phyloP scores from a whole-genome alignment of 2,113 vertebrate species.

The Clinocottus analis region DNA sequence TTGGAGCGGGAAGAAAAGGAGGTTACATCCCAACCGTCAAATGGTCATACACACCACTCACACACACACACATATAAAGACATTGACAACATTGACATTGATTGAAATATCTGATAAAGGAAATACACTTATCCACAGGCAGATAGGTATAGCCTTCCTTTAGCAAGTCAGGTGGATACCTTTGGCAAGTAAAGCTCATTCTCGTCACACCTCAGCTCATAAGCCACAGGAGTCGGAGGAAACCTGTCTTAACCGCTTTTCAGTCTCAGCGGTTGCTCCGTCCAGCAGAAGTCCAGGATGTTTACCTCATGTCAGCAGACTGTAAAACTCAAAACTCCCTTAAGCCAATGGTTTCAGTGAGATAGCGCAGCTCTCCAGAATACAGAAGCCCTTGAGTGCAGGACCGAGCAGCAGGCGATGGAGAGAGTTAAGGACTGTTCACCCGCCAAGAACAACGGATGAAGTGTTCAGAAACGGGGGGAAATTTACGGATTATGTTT shows the following conservation, averaged over 20 bases:
- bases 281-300: slow-evolving; percentile 21
- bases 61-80: too few relatives aligned
- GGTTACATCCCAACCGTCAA: slow-evolving; percentile 30
- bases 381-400: slow-evolving; percentile 41
- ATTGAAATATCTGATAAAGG: neutral
- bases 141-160: neutral
- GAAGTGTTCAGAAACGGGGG: neutral
- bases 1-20: slow-evolving; percentile 19
- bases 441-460: slow-evolving; percentile 18
- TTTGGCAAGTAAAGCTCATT: neutral
- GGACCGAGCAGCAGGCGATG: slow-evolving; percentile 22
- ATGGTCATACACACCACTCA: neutral
- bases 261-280: neutral
- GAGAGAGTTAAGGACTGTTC: slow-evolving; percentile 1
- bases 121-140: neutral
- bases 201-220: slow-evolving; percentile 28
- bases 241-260: neutral
- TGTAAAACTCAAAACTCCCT: slow-evolving; percentile 32
- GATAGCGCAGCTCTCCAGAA: slow-evolving; percentile 20
- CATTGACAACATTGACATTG: too few relatives aligned
- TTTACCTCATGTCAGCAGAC: slow-evolving; percentile 35
- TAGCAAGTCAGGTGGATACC: neutral
- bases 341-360: slow-evolving; percentile 38
- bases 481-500: neutral
- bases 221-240: neutral